Conservation (phyloP, 2,888 invertebrate species). For the Mythimna albipuncta region DNA sequence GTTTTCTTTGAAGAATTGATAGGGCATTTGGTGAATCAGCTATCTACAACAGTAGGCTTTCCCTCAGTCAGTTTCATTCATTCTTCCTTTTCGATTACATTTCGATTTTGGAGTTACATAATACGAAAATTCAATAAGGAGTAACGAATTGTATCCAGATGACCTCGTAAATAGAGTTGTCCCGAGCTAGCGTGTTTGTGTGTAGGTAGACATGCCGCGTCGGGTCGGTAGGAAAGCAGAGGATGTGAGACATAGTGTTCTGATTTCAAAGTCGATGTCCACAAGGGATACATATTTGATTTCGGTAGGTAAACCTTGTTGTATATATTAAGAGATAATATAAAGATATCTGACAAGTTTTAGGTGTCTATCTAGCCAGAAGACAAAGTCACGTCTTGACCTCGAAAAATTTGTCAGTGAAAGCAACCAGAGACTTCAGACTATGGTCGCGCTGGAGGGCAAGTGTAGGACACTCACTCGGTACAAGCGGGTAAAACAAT, state of each 20-base stretch:
- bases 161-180: constrained; percentile 37
- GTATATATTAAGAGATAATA: constrained; percentile 14
- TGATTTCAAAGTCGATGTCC: constrained; percentile 30
- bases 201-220: constrained; percentile 12
- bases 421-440: constrained; percentile 39
- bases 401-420: constrained; percentile 47
- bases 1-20: constrained; percentile 12
- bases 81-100: constrained; percentile 41
- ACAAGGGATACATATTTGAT: constrained; percentile 27
- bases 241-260: constrained; percentile 28
- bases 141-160: constrained; percentile 43
- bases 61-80: constrained; percentile 33
- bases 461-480: constrained; percentile 43
- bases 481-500: constrained; percentile 44
- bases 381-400: constrained; percentile 28
- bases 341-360: constrained; percentile 18
- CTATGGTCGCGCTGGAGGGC: constrained; percentile 35
- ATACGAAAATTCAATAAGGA: constrained; percentile 47
- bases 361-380: constrained; percentile 20
- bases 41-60: constrained; percentile 33
- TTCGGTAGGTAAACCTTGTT: constrained; percentile 7
- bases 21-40: constrained; percentile 23
- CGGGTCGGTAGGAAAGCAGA: constrained; percentile 18
- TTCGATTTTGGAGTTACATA: constrained; percentile 37
- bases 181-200: constrained; percentile 27